Evolutionary conservation across 37 sponge, comb jelly and placozoan species (phyloP).

Genomic region (Halisarca cf. caerulea): DNA sequence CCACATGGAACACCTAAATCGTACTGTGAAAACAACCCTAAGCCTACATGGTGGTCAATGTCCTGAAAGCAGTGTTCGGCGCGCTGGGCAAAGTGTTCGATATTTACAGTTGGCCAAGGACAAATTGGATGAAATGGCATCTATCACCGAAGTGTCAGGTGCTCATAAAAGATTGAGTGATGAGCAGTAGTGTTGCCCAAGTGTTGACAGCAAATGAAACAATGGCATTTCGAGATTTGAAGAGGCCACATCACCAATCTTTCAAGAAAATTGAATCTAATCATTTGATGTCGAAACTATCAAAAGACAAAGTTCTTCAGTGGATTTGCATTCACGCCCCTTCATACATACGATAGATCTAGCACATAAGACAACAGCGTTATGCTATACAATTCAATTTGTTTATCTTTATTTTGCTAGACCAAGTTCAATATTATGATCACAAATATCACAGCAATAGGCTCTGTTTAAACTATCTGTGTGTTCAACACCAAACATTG

Average conservation of each 20-base stretch:
- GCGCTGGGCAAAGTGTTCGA: neutral
- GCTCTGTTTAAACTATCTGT: too few species aligned
- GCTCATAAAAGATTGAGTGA: neutral
- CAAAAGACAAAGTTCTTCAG: neutral
- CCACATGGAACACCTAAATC: constrained; percentile 51
- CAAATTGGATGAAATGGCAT: neutral
- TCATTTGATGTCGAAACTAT: neutral
- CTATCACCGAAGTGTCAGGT: neutral
- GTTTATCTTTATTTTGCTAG: too few species aligned
- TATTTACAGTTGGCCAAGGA: neutral
- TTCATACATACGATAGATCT: too few species aligned
- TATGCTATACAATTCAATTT: too few species aligned
- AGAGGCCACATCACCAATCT: neutral
- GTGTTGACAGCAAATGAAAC: neutral
- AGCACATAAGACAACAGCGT: too few species aligned
- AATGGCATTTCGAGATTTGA: neutral
- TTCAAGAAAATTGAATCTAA: neutral
- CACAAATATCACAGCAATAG: too few species aligned
- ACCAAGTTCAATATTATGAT: too few species aligned
- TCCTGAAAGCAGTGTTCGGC: neutral
- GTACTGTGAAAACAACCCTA: neutral
- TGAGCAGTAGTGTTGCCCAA: neutral
- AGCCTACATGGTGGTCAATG: neutral
- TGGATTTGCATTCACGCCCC: neutral
- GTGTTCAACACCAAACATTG: too few species aligned